Evolutionary conservation across 2,113 vertebrate genomes (phyloP), one percentile per base, ranked within the genome.

Genomic region (Salvelinus alpinus): DNA sequence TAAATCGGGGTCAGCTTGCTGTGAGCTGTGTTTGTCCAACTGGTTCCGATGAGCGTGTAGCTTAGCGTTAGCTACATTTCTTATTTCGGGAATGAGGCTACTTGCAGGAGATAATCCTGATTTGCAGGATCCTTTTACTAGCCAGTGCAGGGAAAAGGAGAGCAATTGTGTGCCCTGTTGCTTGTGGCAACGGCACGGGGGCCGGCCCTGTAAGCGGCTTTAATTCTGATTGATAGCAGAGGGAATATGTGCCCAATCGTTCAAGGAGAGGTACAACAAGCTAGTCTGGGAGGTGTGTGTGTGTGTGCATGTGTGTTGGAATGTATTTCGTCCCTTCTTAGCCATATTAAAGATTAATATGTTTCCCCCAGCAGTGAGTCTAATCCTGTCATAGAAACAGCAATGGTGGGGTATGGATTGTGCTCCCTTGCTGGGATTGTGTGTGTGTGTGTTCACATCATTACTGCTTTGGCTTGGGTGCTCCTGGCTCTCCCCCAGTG

Each of bases 181-280:
- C 93, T 91, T 92, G 83, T 90, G 84, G 93, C 90, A 94, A 95
- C 93, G 88, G 88, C 75, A 64, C 77, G 73, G 73, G 81, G 81
- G 81, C 14, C 8, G 86, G 81, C 82, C 83, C 84, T 77, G 44
- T 82, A 81, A 88, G 88, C 74, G 68, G 86, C 88, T 90, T 91
- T 83, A 86, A 88, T 92, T 82, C 83, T 88, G 90, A 91, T 87
- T 89, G 90, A 93, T 93, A 87, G 83, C 78, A 72, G 74, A 80
- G 86, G 90, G 86, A 93, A 83, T 51, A 44, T 81, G 82, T 71
- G 65, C 69, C 82, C 70, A 25, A 72, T 85, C 70, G 69, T 83
- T 84, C 76, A 72, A 78, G 75, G 54, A 71, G 72, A 77, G 74
- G 79, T 83, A 76, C 85, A 81, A 81, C 65, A 83, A 78, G 68